Base-by-base conservation (phyloP, 2,113 vertebrate genomes). In the Chamaea fasciata region DNA sequence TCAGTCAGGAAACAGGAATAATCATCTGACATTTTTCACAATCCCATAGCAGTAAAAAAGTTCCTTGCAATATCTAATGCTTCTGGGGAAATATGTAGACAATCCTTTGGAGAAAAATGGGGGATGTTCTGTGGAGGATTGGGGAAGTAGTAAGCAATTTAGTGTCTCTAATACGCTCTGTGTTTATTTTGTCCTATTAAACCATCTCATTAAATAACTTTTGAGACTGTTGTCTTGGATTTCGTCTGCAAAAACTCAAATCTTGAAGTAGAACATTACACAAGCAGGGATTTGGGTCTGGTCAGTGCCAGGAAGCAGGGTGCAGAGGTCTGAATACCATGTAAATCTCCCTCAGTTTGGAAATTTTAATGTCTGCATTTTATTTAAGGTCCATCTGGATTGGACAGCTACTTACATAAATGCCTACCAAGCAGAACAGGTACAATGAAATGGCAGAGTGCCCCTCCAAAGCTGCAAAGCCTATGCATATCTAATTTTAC, bases 51-150 rank as follows among this genome's bases (percentile, higher is more conserved):
- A 56, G 1, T 2, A 18, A 42, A 87, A n/a, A 78, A 33, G 12
- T 1, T 35, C 33, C 5, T 68, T 77, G 11, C 2, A 56, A 64
- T 50, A n/a, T 18, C 0, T 0, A 30, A 6, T 60, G 31, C 13
- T 84, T 62, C 42, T 28, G 24, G 6, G 18, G 11, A 70, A 52
- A 78, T 62, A 55, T 35, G 6, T 11, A 83, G 22, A 27, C 9
- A 44, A 62, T 46, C 44, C 22, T 37, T 37, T 3, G 5, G 7
- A 52, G 19, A 55, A 80, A 92, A 87, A 56, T 3, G 11, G 3
- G 5, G 1, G 1, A 1, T 10, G 11, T 76, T 89, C 49, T 64
- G 5, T 77, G 10, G 18, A 65, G 22, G 8, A 70, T 41, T 26
- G 47, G 15, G 30, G 15, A 65, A 49, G 3, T 33, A 76, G 47